phyloP scores from a whole-genome alignment of 2,113 vertebrate species.

The Hydrolagus affinis region DNA sequence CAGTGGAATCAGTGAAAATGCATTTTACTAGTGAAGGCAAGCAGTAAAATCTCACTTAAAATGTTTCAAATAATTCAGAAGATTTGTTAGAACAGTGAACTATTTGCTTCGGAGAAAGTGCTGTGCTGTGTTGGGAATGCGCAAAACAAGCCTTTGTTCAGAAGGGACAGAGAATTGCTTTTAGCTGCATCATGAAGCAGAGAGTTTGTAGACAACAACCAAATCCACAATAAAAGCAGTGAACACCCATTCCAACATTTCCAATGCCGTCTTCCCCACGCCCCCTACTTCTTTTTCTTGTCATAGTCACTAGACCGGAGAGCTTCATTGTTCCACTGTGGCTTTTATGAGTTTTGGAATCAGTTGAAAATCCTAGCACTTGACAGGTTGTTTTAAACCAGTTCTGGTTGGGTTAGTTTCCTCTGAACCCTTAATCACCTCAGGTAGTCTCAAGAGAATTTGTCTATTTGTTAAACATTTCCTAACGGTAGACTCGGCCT shows the following conservation, averaged over 20 bases:
- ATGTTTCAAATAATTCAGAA: no score
- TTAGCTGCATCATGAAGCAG: neutral
- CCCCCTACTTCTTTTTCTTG: neutral
- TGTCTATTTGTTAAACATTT: slow-evolving; percentile 23
- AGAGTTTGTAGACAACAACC: neutral
- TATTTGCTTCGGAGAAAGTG: no score
- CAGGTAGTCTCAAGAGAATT: neutral
- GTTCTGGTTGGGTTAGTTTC: slow-evolving; percentile 14
- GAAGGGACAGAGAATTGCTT: neutral
- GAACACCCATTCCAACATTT: slow-evolving; percentile 5
- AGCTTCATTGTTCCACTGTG: slow-evolving; percentile 1
- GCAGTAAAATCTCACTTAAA: no score
- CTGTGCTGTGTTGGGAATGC: no score
- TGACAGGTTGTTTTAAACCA: slow-evolving; percentile 24
- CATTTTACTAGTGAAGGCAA: no score
- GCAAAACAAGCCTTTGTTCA: neutral
- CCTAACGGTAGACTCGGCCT: neutral
- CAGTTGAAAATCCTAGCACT: neutral
- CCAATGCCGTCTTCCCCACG: neutral
- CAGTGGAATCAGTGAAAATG: no score
- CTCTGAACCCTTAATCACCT: slow-evolving; percentile 26
- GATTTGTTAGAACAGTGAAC: no score
- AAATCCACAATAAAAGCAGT: neutral
- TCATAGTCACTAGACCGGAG: slow-evolving; percentile 8
- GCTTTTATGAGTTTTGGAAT: slow-evolving; percentile 16